Evolutionary conservation across 1,140 invertebrate species (phyloP).

Genomic region (Cyclina sinensis): DNA sequence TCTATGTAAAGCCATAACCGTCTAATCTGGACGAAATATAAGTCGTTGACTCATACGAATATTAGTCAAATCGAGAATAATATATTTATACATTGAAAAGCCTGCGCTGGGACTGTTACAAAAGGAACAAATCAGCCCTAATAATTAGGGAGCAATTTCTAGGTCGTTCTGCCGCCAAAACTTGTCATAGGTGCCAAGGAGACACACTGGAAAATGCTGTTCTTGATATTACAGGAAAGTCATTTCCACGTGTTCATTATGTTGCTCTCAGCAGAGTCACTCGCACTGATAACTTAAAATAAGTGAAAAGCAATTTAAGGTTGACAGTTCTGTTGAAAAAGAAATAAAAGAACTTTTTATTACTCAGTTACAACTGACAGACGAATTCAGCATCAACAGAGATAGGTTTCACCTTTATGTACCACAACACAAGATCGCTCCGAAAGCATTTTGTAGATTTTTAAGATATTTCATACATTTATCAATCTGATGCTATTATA

Average conservation of each 20-base stretch:
- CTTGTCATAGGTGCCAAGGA: slow-evolving; percentile 35
- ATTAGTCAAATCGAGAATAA: too few species aligned
- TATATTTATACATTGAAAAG: too few species aligned
- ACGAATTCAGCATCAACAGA: background rate
- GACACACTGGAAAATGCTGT: slow-evolving; percentile 10
- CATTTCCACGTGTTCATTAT: slow-evolving; percentile 30
- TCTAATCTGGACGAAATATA: too few species aligned
- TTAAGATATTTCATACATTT: too few species aligned
- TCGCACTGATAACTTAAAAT: background rate
- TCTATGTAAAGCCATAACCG: too few species aligned
- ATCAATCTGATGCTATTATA: background rate
- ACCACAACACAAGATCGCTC: slow-evolving; percentile 1
- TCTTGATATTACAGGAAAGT: slow-evolving; percentile 24
- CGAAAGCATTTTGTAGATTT: slow-evolving; percentile 12
- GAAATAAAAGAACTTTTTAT: background rate
- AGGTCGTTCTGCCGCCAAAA: too few species aligned
- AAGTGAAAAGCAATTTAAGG: background rate
- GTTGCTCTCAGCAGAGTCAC: slow-evolving; percentile 27
- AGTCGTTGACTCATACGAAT: too few species aligned
- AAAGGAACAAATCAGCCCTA: too few species aligned
- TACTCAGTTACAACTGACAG: background rate
- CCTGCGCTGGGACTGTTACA: too few species aligned
- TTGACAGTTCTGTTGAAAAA: background rate
- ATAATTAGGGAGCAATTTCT: too few species aligned
- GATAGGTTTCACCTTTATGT: background rate